Base-by-base conservation (phyloP, 2,797 vertebrate genomes). In the Sebastes hubbsi region DNA sequence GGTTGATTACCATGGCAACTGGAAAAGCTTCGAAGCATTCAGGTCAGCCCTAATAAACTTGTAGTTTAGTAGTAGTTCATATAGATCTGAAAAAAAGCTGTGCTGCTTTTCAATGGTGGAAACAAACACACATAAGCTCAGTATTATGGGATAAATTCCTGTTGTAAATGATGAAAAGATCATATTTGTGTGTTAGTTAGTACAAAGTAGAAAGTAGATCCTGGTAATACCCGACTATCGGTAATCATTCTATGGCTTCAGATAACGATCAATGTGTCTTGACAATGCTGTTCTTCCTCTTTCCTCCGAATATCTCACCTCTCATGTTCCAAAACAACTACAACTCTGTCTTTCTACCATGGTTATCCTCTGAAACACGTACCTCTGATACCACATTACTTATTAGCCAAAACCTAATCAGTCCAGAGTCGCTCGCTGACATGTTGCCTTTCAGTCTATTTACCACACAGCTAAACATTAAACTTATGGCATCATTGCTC, bases 381-480 rank as follows among this genome's bases (percentile, higher is more conserved):
- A 68, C 4, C 27, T 65, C 61, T 66, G 36, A 78, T 36, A 71
- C 66, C 27, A 65, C 24, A 72, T 92, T 88, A 93, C 87, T 91
- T n/a, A 94, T 93, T 92, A 93, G 87, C 83, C 78, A 61, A 87
- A 83, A 80, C 60, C 30, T 56, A 67, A 91, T 87, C 86, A 86
- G 64, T 8, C 58, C 42, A 34, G 8, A 72, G 65, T 68, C 20
- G 24, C 55, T 79, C 34, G n/a, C 46, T 82, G 74, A 86, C 78
- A 58, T 56, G 54, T 54, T 55, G 58, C 67, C 38, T 81, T 80
- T 80, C 76, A 69, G 29, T 80, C 24, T 89, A 77, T 91, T 91
- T 87, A 86, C 66, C 69, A 61, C 66, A 55, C 38, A 72, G 92
- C 90, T 93, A 93, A 93, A 92, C 84, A 94, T 95, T 92, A 93